Evolutionary conservation across 2,888 invertebrate genomes (phyloP), one percentile per base, ranked within the genome.

Genomic region (Amphimallon solstitiale): DNA sequence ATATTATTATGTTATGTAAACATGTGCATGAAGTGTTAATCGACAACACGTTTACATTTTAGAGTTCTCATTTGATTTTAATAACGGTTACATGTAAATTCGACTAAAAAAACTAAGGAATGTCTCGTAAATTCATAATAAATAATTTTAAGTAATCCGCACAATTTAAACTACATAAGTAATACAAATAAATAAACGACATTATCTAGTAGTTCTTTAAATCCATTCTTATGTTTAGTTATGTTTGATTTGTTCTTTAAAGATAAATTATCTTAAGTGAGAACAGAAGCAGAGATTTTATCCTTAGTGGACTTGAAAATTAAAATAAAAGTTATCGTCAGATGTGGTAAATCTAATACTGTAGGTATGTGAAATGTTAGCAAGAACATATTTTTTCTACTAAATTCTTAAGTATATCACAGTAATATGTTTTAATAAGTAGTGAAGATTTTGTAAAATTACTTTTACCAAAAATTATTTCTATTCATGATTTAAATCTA

Each of bases 101-200:
- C 37, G 17, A 15, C 35, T 37, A 51, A 35, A 51, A 35, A 10
- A 51, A 51, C 51, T 51, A 51, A 51, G 51, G 43, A 59, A 59
- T 43, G 29, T 43, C 29, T 43, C 14, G 9, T 29, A 23, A 59
- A 59, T 43, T 59, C 7, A 15, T 45, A 59, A 59, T 59, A 59
- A 43, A 59, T 59, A 59, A 59, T 43, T 59, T 59, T 59, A 59
- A 59, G 56, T 59, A 59, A 59, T 43, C 34, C 43, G 43, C 56
- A 59, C 29, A 59, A 40, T 59, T 45, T 45, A 17, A 15, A 15
- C 19, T 19, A 45, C 45, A 17, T 17, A 45, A 14, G 40, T 40
- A 40, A 29, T 29, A 29, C 9, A 45, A 45, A 45, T 45, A 45
- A 45, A 45, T 45, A 29, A 29, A 29, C 6, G 29, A 29, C 9